Conservation (phyloP, 1,140 invertebrate genomes). For the Drosophila fuyamai region DNA sequence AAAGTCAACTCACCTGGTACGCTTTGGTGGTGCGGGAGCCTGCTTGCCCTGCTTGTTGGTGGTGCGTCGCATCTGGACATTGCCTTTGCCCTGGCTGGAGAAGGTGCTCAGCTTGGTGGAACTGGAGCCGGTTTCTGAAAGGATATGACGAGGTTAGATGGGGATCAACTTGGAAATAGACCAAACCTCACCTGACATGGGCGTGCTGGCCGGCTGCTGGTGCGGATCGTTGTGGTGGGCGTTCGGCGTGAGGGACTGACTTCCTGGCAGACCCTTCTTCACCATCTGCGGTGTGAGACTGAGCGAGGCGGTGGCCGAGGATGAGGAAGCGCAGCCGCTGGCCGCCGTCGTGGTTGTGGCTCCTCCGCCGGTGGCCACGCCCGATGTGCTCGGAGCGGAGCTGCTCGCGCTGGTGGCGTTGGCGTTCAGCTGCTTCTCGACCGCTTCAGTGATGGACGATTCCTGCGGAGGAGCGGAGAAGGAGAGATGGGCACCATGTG, state of each 20-base stretch:
- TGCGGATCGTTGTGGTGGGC: conserved; percentile 68
- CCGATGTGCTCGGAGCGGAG: conserved; percentile 34
- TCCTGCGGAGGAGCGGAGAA: conserved; percentile 85
- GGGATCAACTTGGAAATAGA: not conserved
- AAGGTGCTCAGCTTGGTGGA: conserved; percentile 89
- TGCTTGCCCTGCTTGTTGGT: conserved; percentile 96
- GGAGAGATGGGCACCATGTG: conserved; percentile 84
- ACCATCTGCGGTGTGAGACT: conserved; percentile 88
- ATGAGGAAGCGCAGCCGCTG: conserved; percentile 57
- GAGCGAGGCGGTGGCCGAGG: conserved; percentile 85
- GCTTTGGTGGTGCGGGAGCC: conserved; percentile 96
- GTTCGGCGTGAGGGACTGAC: conserved; percentile 52
- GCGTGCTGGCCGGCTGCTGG: conserved; percentile 74
- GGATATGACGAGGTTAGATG: not conserved
- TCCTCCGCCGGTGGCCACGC: conserved; percentile 16
- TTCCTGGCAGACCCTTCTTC: conserved; percentile 88
- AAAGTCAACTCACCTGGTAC: conserved; percentile 90
- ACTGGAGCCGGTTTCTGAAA: conserved; percentile 86
- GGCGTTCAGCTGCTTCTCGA: conserved; percentile 93
- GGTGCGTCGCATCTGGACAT: conserved; percentile 93
- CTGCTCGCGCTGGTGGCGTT: conserved; percentile 63
- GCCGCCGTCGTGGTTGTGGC: conserved; percentile 39
- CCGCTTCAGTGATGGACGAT: conserved; percentile 88
- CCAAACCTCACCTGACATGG: conserved; percentile 76
- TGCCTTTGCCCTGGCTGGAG: conserved; percentile 86